Base-by-base conservation (phyloP, 2,113 vertebrate species). In the Vanacampus margaritifer region DNA sequence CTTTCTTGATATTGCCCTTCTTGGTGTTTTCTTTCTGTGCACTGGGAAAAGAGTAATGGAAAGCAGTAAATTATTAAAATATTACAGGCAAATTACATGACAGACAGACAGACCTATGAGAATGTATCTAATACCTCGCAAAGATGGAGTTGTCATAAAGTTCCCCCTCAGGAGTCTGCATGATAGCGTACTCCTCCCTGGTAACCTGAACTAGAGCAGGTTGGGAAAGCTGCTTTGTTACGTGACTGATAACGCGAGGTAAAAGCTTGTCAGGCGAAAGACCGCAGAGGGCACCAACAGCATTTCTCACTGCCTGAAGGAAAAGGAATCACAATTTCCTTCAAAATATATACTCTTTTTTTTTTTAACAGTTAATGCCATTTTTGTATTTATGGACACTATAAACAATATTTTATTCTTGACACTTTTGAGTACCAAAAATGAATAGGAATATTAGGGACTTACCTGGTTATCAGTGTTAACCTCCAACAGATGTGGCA, bases 1-100 rank as follows among this genome's bases (percentile, higher is more conserved):
- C 97, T 61, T 97, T 91, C 83, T 97, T 98, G 91, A 98, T 95
- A 86, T 98, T 99, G 72, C 90, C 92, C 73, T 96, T 98, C 88
- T 98, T 99, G 65, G 91, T 88, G 78, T 91, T 96, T 76, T 98
- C 96, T 83, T 98, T 95, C 64, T 98, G 94, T 62, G 96, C 94
- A 76, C 97, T 98, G 82, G 24, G 17, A 64, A 1, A 23, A 1
- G 23, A 19, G 48, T 24, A 23, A 28, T 32, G 10, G 28, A 73
- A 10, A 32, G 21, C 3, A 45, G 21, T 35, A 26, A 64, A 45
- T 8, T 6, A 68, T 53, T 5, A 41, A 64, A 6, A 46, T 1
- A 13, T 28, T 13, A 23, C 10, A 54, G 0, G 46, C 11, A 7
- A 2, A 50, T 7, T 14, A 17, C 11, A 65, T 19, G 16, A 69